These are phyloP conservation scores for Thryonomys swinderianus DNA, from an alignment of 2,113 vertebrate species.

Conservation along the genomic window DNA sequence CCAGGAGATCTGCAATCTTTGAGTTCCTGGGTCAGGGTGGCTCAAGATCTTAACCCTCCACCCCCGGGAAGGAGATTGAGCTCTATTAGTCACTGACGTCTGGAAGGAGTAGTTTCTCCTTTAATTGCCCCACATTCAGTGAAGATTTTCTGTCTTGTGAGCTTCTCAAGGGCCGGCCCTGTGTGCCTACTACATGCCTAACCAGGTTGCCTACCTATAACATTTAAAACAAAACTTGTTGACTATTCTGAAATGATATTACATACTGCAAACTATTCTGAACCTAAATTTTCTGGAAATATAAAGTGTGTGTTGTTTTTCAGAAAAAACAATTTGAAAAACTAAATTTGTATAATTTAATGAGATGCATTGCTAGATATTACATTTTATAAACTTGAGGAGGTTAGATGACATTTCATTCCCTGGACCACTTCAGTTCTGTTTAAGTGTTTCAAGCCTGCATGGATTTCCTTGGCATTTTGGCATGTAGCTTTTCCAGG, in stretches of 20 bases:
- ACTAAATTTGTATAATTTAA: constrained; percentile 48
- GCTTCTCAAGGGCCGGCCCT: no score
- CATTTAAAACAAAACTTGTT: constrained; percentile 54
- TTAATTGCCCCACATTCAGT: no score
- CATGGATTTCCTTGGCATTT: constrained; percentile 71
- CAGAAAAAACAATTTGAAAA: constrained; percentile 75
- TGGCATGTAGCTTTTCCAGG: constrained; percentile 60
- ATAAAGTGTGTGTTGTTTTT: constrained; percentile 68
- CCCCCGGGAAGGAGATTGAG: no score
- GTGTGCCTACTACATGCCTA: no score
- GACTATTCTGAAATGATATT: constrained; percentile 46
- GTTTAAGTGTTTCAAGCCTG: constrained; percentile 66
- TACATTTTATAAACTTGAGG: constrained; percentile 53
- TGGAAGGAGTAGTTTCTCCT: no score
- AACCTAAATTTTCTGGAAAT: constrained; percentile 69
- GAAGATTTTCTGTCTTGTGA: no score
- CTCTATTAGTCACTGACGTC: no score
- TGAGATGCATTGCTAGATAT: constrained; percentile 52
- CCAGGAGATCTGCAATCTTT: no score
- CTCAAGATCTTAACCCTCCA: no score
- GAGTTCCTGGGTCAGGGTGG: no score
- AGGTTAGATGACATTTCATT: constrained; percentile 61
- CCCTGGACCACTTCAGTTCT: constrained; percentile 53
- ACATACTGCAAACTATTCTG: constrained; percentile 45
- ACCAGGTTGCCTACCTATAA: no score